phyloP scores from a whole-genome alignment of 1,140 invertebrate genomes.

The Heliconius hewitsoni region DNA sequence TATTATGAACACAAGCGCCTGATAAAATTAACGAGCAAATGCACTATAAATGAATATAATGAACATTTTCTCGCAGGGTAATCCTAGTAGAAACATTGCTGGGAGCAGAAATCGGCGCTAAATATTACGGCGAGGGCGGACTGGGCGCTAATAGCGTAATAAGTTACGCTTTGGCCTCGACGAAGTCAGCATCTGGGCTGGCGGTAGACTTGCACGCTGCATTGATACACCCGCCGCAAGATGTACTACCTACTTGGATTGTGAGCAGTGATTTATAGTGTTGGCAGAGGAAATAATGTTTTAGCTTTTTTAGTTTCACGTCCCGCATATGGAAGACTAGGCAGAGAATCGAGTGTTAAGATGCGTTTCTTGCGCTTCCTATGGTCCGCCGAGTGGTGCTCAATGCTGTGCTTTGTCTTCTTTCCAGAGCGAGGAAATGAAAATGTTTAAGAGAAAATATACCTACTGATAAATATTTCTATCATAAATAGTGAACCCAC shows the following conservation, averaged over 20 bases:
- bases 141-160: slow-evolving; percentile 63
- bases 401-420: no score
- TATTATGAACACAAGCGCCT: slow-evolving; percentile 8
- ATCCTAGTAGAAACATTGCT: slow-evolving; percentile 62
- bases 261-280: slow-evolving; percentile 45
- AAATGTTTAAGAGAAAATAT: no score
- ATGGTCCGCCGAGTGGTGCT: no score
- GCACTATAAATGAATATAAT: slow-evolving; percentile 3
- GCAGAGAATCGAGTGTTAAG: no score
- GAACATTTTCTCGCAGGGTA: slow-evolving; percentile 50
- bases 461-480: no score
- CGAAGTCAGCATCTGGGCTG: slow-evolving; percentile 48
- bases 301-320: no score
- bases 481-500: no score
- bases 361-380: no score
- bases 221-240: slow-evolving; percentile 53
- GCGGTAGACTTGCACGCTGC: slow-evolving; percentile 57
- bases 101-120: slow-evolving; percentile 44
- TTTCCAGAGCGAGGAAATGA: no score
- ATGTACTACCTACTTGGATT: slow-evolving; percentile 49
- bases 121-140: slow-evolving; percentile 58
- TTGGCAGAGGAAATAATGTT: background rate
- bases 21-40: slow-evolving; percentile 21
- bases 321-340: no score
- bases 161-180: slow-evolving; percentile 54